Percentiles rank a stretch among this genome's conserved stretches.
phyloP scores from a whole-genome alignment of 30 jellyfish, hydroid and myxozoan species.

The Turritopsis rubra region DNA sequence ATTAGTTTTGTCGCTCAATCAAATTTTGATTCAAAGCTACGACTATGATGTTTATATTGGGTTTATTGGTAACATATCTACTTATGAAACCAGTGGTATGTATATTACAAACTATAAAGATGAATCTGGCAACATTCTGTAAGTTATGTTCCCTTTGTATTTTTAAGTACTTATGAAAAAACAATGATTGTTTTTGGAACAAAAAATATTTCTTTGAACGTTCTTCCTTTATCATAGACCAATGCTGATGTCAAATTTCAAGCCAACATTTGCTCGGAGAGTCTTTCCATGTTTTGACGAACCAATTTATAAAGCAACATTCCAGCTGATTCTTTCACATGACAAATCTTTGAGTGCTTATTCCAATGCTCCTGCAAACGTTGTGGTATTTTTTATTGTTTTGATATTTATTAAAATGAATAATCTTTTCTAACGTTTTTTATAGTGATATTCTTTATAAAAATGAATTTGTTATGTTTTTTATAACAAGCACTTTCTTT shows the following conservation, averaged over 20 bases:
- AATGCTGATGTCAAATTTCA: slow-evolving; percentile 19
- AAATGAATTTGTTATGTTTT: background rate
- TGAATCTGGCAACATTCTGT: background rate
- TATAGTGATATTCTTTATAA: background rate
- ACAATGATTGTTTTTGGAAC: too few relatives aligned
- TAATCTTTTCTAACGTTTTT: background rate
- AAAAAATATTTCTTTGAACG: background rate
- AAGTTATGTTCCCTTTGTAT: background rate
- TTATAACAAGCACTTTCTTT: background rate
- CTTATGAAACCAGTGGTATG: background rate
- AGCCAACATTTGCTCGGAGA: slow-evolving; percentile 29
- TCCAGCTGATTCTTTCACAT: slow-evolving; percentile 16
- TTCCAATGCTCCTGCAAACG: slow-evolving; percentile 27
- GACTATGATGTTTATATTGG: slow-evolving; percentile 25
- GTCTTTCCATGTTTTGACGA: slow-evolving; percentile 37
- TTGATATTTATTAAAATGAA: background rate
- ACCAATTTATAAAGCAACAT: slow-evolving; percentile 23
- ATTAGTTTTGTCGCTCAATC: background rate
- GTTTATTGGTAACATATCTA: background rate
- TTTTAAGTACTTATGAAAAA: background rate
- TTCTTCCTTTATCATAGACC: background rate
- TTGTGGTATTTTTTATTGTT: background rate
- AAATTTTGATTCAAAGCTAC: background rate
- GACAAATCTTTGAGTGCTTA: background rate
- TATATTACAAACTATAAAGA: background rate